Evolutionary conservation across 2,888 invertebrate species (phyloP), one percentile per base, ranked within the genome.

Genomic region (Pyrocoelia pectoralis): DNA sequence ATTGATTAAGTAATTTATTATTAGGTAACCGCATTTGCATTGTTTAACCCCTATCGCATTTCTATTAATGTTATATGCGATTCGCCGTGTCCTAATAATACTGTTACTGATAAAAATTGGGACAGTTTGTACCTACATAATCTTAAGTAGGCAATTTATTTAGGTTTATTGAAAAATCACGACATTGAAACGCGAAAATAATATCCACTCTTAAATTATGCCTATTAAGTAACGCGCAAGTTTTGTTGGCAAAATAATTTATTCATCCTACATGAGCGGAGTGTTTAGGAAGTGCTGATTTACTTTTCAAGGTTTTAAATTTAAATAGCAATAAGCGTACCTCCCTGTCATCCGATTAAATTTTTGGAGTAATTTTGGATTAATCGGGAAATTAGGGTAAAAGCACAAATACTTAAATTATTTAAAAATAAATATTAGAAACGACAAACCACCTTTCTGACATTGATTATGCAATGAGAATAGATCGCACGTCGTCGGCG

Each of bases 401-500:
- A 24, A 3, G 24, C 6, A 24, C 24, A 24, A 24, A 24, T 24
- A 33, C 33, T 33, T n/a, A 33, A 33, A 33, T 33, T n/a, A 33
- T n/a, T 15, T 14, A 19, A 19, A 28, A 43, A 51, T 33, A 13
- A 46, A 28, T 38, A 38, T 14, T 29, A 61, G 6, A 15, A 59
- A 68, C 63, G 68, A 68, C 68, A 70, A 72, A 69, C 69, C 71
- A 74, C 74, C 74, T 74, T 74, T 73, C 73, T 74, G 74, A 72
- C 74, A 74, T 74, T 74, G 74, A 74, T 74, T 74, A 74, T 72
- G 74, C 73, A 73, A 74, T 73, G 72, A 70, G 71, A 61, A 67
- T 68, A 65, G 66, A 67, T 72, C 72, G 73, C 72, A 71, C 68
- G 69, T 69, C 68, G 66, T 69, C 68, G 66, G 66, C 60, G 66